A percentile compares a stretch with the other conserved stretches of the same genome.
phyloP scores from a whole-genome alignment of 2,113 vertebrate species.

The Marmota flaviventris region DNA sequence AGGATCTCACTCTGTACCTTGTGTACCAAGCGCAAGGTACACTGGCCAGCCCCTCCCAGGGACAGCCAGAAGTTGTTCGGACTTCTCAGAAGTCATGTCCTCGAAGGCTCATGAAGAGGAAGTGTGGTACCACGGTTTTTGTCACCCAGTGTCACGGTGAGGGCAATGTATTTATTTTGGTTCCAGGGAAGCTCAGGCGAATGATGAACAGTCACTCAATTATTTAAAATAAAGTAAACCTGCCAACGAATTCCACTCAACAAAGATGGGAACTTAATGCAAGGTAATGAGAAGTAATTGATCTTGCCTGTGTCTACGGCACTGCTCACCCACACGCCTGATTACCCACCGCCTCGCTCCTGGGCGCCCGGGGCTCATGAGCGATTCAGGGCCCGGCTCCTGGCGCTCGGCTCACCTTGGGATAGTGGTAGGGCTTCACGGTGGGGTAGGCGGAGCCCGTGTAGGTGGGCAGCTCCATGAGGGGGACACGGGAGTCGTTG shows the following conservation, averaged over 20 bases:
- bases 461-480: constrained; percentile 96
- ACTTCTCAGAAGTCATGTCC: not conserved
- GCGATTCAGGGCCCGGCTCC: accelerated
- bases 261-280: not conserved
- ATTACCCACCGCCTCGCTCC: not conserved
- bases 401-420: constrained; percentile 91
- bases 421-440: constrained; percentile 95
- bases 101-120: no score
- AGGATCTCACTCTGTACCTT: no score
- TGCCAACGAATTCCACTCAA: not conserved
- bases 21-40: not conserved
- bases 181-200: not conserved
- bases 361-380: not conserved
- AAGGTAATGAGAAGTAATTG: not conserved
- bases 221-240: constrained; percentile 22
- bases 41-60: not conserved
- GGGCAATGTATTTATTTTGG: not conserved
- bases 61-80: not conserved
- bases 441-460: constrained; percentile 93
- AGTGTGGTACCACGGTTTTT: accelerated
- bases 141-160: accelerated
- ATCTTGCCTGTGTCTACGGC: not conserved
- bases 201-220: not conserved
- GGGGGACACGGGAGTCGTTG: constrained; percentile 95
- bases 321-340: accelerated